A percentile compares a stretch with the other conserved stretches of the same genome.
Conservation (phyloP, 2,113 vertebrate species). For the Orientallactaga bullata region DNA sequence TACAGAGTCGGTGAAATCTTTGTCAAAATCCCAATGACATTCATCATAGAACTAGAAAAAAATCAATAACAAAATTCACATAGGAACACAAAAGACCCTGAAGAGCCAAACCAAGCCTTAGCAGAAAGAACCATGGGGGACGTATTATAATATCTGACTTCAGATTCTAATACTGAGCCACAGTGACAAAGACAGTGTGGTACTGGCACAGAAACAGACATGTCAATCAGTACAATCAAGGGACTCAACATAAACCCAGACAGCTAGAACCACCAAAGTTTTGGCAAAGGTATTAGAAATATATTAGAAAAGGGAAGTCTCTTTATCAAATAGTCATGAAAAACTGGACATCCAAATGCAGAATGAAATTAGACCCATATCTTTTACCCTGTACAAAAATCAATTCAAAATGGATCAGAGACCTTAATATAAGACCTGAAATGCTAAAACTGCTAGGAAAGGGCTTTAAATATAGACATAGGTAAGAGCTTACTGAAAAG, state of each 20-base stretch:
- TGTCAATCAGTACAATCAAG: background rate
- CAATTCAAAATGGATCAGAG: background rate
- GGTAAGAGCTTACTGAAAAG: background rate
- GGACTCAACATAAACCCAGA: background rate
- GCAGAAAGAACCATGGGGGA: background rate
- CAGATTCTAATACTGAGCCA: background rate
- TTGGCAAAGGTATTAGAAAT: background rate
- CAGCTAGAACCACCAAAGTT: background rate
- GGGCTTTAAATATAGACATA: background rate
- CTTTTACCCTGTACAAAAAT: background rate
- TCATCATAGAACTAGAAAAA: background rate
- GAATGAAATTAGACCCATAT: background rate
- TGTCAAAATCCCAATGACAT: background rate
- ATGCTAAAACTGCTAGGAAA: background rate
- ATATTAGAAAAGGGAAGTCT: background rate
- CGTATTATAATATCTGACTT: background rate
- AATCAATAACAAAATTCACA: background rate
- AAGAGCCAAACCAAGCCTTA: background rate
- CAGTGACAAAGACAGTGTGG: background rate
- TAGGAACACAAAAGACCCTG: background rate
- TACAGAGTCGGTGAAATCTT: background rate
- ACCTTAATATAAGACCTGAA: background rate
- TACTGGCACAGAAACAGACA: background rate
- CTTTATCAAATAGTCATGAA: background rate
- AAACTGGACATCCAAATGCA: too few species aligned